These are phyloP conservation scores for Salvelinus alpinus DNA, from an alignment of 2,113 vertebrate genomes.

Conservation along the genomic window DNA sequence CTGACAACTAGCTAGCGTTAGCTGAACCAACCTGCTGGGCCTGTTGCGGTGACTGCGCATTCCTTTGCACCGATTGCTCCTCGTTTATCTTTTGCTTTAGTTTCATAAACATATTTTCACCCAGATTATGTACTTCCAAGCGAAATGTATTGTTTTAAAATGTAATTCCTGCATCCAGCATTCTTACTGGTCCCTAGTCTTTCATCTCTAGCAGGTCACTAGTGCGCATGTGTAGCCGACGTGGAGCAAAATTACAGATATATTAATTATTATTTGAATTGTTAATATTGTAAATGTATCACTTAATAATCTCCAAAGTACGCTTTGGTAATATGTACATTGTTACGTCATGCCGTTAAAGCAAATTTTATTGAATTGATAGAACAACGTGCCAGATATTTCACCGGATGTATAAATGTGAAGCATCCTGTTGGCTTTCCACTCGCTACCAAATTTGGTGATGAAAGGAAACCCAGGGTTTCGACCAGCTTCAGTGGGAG, in stretches of 20 bases:
- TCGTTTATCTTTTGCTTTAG: slow-evolving; percentile 92
- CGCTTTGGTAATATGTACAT: too few species aligned
- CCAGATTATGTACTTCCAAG: slow-evolving; percentile 11
- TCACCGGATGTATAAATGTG: too few species aligned
- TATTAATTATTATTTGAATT: too few species aligned
- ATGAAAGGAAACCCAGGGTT: too few species aligned
- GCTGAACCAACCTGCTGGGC: slow-evolving; percentile 69
- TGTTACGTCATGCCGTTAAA: too few species aligned
- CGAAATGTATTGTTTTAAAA: slow-evolving; percentile 15
- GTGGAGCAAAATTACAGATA: slow-evolving; percentile 70
- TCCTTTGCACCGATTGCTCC: slow-evolving; percentile 83
- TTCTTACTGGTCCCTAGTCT: slow-evolving; percentile 58
- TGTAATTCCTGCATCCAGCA: slow-evolving; percentile 36
- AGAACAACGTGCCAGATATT: too few species aligned
- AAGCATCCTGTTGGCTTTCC: too few species aligned
- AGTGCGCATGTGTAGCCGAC: slow-evolving; percentile 86
- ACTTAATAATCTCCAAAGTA: too few species aligned
- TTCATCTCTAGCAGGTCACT: slow-evolving; percentile 60
- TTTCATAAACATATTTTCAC: slow-evolving; percentile 88
- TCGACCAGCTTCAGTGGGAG: too few species aligned
- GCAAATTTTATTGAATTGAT: too few species aligned
- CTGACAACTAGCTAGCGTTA: slow-evolving; percentile 3
- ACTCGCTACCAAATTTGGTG: too few species aligned
- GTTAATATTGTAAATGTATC: too few species aligned
- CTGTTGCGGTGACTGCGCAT: slow-evolving; percentile 75